Evolutionary conservation across 2,888 invertebrate species (phyloP).

Genomic region (Punctoribates punctum): DNA sequence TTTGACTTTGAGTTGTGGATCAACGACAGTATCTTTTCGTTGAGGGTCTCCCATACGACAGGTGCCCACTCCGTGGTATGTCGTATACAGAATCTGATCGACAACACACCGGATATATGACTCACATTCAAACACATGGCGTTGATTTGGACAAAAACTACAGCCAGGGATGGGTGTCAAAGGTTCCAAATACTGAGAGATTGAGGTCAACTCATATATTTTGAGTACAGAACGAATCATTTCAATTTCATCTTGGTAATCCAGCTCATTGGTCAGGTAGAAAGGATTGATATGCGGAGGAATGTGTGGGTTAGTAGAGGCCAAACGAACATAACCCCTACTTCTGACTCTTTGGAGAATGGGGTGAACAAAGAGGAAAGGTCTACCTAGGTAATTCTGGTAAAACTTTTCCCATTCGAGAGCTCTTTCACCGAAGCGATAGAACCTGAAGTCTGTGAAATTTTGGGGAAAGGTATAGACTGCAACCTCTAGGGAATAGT

Average conservation of each 20-base stretch:
- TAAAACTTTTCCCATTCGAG: background rate
- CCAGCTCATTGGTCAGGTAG: background rate
- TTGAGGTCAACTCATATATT: background rate
- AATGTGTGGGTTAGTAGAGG: background rate
- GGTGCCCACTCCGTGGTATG: slow-evolving; percentile 13
- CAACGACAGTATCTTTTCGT: slow-evolving; percentile 34
- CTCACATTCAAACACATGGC: slow-evolving; percentile 15
- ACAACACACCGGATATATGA: slow-evolving; percentile 24
- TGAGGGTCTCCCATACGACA: slow-evolving; percentile 39
- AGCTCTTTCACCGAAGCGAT: background rate
- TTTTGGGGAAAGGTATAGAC: background rate
- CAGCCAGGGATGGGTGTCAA: slow-evolving; percentile 32
- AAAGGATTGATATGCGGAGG: background rate
- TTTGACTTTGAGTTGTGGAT: slow-evolving; percentile 13
- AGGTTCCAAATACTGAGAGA: background rate
- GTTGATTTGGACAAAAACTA: background rate
- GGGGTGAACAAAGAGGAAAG: too few relatives aligned
- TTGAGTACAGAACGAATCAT: background rate
- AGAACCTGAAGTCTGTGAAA: background rate
- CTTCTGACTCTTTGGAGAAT: background rate
- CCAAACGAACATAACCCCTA: background rate
- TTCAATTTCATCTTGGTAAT: background rate
- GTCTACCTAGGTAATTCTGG: background rate
- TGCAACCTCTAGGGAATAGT: background rate
- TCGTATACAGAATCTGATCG: background rate